Base-by-base conservation (phyloP, 2,797 vertebrate species). In the Typhlichthys eigenmanni region DNA sequence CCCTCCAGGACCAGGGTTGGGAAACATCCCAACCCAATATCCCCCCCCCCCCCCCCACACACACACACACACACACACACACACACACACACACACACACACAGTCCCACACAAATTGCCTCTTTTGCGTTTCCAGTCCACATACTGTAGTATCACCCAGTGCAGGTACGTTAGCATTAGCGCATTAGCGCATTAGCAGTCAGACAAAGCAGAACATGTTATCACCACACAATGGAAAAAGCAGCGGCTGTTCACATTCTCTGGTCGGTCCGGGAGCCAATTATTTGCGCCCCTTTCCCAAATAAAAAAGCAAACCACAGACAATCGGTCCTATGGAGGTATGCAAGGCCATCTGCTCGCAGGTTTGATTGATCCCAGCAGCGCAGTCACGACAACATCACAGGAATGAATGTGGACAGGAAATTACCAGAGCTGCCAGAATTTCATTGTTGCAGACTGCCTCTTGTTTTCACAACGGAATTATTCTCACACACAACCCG, bases 361-460 rank as follows among this genome's bases (percentile, higher is more conserved):
- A 73, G 78, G 79, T 84, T 68, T 85, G 85, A 90, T 82, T 84
- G 85, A 89, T 86, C 86, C 82, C 76, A 55, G 71, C 81, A 85
- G 79, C 85, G 85, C 86, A 84, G 83, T 82, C 82, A 75, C 71
- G 62, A 71, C 84, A 82, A 84, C 84, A 85, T 87, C 85, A 89
- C 79, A 85, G 46, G 45, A 72, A 80, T 55, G 64, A 82, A 76
- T 45, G 69, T 70, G 66, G 71, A 84, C 84, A 88, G 88, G 83
- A 90, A 90, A 87, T 86, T 77, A 85, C 85, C 85, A 58, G 78
- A 87, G 86, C 86, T 85, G 81, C 79, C 82, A 86, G 87, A 84
- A 66, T 86, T 80, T 76, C 83, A 79, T 83, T 88, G 85, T 86
- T 85, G 75, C 72, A 64, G 76, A 61, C 76, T 58, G 34, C 80